These are phyloP conservation scores for Platypus cylindrus DNA, from an alignment of 2,888 invertebrate species.

Conservation along the genomic window DNA sequence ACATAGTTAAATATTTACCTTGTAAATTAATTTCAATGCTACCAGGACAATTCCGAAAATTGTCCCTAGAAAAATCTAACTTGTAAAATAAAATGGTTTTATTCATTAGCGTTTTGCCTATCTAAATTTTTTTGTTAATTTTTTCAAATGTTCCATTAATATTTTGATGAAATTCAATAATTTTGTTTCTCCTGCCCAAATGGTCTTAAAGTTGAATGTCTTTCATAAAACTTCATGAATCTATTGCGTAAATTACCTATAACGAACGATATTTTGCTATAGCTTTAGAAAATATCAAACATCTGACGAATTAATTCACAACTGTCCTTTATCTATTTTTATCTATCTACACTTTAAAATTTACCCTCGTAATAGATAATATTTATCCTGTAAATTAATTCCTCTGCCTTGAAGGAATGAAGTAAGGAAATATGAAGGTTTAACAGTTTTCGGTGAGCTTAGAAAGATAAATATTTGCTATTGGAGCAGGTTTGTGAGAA, in stretches of 20 bases:
- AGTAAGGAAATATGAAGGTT: slow-evolving; percentile 6
- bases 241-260: no score
- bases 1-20: slow-evolving; percentile 14
- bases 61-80: no score
- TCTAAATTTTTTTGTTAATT: no score
- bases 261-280: no score
- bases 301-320: not conserved
- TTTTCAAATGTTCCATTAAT: no score
- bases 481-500: slow-evolving; percentile 8
- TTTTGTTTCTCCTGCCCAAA: no score
- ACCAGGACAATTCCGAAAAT: no score
- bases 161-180: no score
- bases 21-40: slow-evolving; percentile 12
- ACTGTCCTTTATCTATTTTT: not conserved
- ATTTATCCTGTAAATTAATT: slow-evolving; percentile 8
- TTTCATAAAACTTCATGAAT: no score
- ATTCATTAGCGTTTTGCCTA: no score
- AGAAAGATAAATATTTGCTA: slow-evolving; percentile 7
- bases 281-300: not conserved
- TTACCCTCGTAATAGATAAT: slow-evolving; percentile 2
- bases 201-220: no score
- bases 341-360: not conserved
- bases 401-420: slow-evolving; percentile 11
- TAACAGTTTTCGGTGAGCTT: slow-evolving; percentile 7
- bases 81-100: no score